Percentiles rank a stretch among this genome's conserved stretches.
Conservation (phyloP, 2,888 invertebrate genomes). For the Tinea trinotella region DNA sequence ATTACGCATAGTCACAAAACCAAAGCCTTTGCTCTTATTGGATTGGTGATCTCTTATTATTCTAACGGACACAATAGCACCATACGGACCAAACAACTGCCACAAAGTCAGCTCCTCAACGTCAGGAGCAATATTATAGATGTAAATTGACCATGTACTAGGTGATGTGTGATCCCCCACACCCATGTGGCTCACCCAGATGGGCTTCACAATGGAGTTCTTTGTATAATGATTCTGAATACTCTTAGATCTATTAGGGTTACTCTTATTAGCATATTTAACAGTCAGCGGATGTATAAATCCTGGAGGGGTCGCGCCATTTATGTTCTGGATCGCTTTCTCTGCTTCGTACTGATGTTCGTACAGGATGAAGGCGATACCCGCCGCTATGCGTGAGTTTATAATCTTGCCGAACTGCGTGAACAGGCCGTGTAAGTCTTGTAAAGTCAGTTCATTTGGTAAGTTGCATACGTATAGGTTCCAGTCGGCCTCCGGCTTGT, state of each 20-base stretch:
- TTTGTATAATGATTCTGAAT: constrained; percentile 64
- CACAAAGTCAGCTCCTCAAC: constrained; percentile 67
- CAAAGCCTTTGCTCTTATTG: constrained; percentile 70
- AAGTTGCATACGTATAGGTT: constrained; percentile 72
- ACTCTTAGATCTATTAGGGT: constrained; percentile 61
- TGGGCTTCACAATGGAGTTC: constrained; percentile 58
- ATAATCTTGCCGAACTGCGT: constrained; percentile 72
- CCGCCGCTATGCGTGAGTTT: constrained; percentile 69
- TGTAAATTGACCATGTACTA: constrained; percentile 69
- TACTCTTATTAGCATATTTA: constrained; percentile 73
- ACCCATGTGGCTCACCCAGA: constrained; percentile 68
- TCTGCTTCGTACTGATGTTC: constrained; percentile 68
- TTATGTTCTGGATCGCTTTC: constrained; percentile 63
- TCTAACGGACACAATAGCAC: constrained; percentile 71
- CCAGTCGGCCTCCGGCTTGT: constrained; percentile 71
- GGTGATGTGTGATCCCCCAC: constrained; percentile 66
- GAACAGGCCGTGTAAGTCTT: constrained; percentile 69
- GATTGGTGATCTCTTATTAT: constrained; percentile 70
- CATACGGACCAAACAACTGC: constrained; percentile 70
- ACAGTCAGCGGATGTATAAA: constrained; percentile 70
- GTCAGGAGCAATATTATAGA: constrained; percentile 68
- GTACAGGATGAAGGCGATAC: constrained; percentile 68
- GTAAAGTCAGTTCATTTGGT: constrained; percentile 71
- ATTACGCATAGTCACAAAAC: constrained; percentile 70
- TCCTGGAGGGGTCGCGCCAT: constrained; percentile 64